Evolutionary conservation across 2,113 vertebrate genomes (phyloP).

Genomic region (Collichthys lucidus): DNA sequence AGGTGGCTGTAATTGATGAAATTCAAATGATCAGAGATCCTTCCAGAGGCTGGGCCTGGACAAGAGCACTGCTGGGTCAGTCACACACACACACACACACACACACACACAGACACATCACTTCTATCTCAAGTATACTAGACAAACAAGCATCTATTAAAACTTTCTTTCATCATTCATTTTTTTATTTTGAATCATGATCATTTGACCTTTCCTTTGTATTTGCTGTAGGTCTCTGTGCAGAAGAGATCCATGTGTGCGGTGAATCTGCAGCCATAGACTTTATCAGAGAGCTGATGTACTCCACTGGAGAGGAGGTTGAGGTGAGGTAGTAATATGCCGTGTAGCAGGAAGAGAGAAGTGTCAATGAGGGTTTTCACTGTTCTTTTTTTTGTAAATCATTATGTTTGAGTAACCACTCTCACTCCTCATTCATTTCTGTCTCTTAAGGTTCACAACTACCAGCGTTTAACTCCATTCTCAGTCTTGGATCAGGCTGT

Average conservation of each 20-base stretch:
- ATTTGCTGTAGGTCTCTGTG: constrained; percentile 89
- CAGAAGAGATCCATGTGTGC: constrained; percentile 96
- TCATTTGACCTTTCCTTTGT: not conserved
- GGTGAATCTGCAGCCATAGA: constrained; percentile 94
- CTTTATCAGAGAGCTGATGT: constrained; percentile 95
- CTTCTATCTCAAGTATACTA: not conserved
- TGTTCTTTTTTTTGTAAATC: not conserved
- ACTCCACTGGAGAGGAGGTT: constrained; percentile 95
- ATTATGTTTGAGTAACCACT: not conserved
- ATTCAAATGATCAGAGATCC: constrained; percentile 98
- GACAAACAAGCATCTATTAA: not conserved
- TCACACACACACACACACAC: not conserved
- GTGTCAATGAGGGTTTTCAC: not conserved
- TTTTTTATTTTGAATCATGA: not conserved
- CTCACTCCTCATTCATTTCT: not conserved
- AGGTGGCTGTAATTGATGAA: constrained; percentile 98
- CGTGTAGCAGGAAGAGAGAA: not conserved
- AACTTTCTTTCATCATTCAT: too few species aligned
- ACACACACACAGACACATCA: not conserved
- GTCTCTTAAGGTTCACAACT: constrained; percentile 88
- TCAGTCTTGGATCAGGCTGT: constrained; percentile 88
- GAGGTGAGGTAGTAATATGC: constrained; percentile 85
- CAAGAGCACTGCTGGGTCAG: constrained; percentile 97
- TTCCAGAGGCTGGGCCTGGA: constrained; percentile 98
- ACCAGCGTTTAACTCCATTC: constrained; percentile 92